These are phyloP conservation scores for Galeopterus variegatus DNA, from an alignment of 2,113 vertebrate genomes.

Conservation along the genomic window DNA sequence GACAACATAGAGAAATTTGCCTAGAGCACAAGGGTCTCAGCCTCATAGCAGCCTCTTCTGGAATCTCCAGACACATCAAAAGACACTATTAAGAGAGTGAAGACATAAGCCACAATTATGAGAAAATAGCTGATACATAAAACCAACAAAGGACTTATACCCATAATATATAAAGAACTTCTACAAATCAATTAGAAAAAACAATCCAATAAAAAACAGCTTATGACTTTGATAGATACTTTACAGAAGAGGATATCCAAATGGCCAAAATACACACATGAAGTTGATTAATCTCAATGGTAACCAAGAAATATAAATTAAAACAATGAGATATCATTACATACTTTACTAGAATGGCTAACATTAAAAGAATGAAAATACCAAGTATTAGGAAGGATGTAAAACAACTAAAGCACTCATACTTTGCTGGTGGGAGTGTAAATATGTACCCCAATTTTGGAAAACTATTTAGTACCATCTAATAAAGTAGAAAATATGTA, in stretches of 20 bases:
- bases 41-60: not conserved
- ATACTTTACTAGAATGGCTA: not conserved
- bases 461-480: not conserved
- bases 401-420: not conserved
- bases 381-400: not conserved
- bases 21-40: not conserved
- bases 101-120: not conserved
- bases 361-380: slow-evolving; percentile 22
- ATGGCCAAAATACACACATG: not conserved
- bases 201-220: not conserved
- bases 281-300: not conserved
- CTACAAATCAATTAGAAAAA: not conserved
- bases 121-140: not conserved
- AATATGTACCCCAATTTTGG: not conserved
- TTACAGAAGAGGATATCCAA: slow-evolving; percentile 7
- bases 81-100: not conserved
- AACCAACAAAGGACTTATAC: not conserved
- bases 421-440: not conserved
- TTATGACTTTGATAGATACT: not conserved
- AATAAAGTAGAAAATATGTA: not conserved
- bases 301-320: slow-evolving; percentile 55
- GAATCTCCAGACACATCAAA: not conserved
- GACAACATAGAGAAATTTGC: not conserved
- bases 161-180: not conserved
- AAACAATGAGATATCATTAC: not conserved